phyloP scores from a whole-genome alignment of 2,888 invertebrate genomes.

The Craniophora ligustri region DNA sequence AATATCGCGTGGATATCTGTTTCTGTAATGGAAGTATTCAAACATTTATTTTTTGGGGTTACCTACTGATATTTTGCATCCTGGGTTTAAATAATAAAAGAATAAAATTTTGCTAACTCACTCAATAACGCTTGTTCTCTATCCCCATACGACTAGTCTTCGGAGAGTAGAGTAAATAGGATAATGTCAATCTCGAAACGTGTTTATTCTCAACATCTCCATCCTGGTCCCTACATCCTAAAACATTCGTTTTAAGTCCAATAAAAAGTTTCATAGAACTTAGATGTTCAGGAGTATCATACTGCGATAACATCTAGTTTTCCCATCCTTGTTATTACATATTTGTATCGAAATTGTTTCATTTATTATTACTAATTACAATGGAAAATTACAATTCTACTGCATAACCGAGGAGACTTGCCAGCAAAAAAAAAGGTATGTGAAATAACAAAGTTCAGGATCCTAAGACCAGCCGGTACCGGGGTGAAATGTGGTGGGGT shows the following conservation, averaged over 20 bases:
- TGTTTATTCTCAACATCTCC: too few relatives aligned
- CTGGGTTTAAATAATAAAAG: too few relatives aligned
- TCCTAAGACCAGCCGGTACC: constrained; percentile 75
- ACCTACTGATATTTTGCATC: too few relatives aligned
- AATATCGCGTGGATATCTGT: constrained; percentile 32
- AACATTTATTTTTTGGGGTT: constrained; percentile 40
- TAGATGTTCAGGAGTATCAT: neutral
- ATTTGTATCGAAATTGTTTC: constrained; percentile 16
- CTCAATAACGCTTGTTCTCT: too few relatives aligned
- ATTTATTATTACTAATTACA: constrained; percentile 24
- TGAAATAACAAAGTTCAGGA: constrained; percentile 80
- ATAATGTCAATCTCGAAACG: too few relatives aligned
- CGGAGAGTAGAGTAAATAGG: too few relatives aligned
- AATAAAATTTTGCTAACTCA: too few relatives aligned
- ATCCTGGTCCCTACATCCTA: too few relatives aligned
- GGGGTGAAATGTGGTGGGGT: constrained; percentile 78
- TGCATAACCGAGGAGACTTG: constrained; percentile 60
- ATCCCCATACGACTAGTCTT: too few relatives aligned
- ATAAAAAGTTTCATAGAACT: neutral
- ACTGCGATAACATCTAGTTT: neutral
- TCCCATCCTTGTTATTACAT: neutral
- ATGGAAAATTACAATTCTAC: constrained; percentile 59
- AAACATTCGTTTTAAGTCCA: too few relatives aligned
- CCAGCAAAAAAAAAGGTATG: constrained; percentile 65
- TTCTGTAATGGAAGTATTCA: constrained; percentile 38